Percentiles rank a stretch among this genome's conserved stretches.
These are phyloP conservation scores for Rissa tridactyla DNA, from an alignment of 2,113 vertebrate species.

Conservation along the genomic window DNA sequence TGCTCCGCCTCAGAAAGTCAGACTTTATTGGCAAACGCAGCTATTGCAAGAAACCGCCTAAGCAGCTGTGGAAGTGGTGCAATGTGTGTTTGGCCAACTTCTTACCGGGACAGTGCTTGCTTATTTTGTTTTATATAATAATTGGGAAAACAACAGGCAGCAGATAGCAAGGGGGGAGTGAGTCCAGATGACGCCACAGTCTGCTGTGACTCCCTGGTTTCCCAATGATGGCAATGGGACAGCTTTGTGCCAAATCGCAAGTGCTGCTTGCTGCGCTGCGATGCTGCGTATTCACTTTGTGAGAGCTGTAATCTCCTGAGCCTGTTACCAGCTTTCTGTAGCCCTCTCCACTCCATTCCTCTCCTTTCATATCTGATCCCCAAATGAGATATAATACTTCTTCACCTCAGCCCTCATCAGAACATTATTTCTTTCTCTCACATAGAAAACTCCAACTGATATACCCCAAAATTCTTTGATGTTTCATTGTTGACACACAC, in stretches of 20 bases:
- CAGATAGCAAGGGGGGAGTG: background rate
- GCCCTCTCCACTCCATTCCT: background rate
- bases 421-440: background rate
- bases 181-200: background rate
- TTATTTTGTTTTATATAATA: background rate
- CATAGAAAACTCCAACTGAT: background rate
- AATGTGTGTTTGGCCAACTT: background rate
- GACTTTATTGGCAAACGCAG: background rate
- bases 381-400: background rate
- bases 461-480: background rate
- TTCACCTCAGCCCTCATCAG: background rate
- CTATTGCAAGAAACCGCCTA: background rate
- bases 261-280: fast-evolving
- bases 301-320: background rate
- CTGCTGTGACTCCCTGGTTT: background rate
- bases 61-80: slow-evolving; percentile 9
- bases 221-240: background rate
- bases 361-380: background rate
- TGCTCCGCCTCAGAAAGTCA: background rate
- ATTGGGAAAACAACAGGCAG: background rate
- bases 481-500: background rate
- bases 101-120: background rate
- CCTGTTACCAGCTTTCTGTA: background rate
- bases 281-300: background rate
- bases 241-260: background rate